Conservation (phyloP, 2,113 vertebrate species). For the Lagopus muta region DNA sequence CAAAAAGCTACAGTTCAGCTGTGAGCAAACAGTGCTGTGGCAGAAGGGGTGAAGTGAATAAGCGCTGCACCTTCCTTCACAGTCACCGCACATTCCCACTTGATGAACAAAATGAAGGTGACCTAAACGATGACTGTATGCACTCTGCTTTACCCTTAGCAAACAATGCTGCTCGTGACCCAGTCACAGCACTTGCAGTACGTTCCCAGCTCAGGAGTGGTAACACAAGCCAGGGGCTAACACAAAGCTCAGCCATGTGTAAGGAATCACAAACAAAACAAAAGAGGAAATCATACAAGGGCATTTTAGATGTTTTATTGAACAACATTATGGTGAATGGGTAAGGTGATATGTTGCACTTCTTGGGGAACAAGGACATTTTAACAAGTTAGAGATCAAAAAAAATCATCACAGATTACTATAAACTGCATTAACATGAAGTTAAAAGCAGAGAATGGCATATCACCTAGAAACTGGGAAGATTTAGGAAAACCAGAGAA, state of each 20-base stretch:
- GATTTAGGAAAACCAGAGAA: background rate
- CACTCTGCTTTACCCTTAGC: conserved; percentile 26
- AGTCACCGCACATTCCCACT: conserved; percentile 10
- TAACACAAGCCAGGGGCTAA: background rate
- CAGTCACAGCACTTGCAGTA: background rate
- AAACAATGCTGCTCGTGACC: conserved; percentile 44
- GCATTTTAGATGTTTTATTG: background rate
- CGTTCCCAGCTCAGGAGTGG: background rate
- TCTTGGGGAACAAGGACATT: background rate
- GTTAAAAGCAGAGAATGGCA: background rate
- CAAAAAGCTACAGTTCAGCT: background rate
- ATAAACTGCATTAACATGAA: background rate
- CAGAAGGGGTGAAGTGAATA: background rate
- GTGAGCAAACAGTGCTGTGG: background rate
- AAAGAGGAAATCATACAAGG: background rate
- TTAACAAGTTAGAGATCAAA: background rate
- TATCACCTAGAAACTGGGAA: background rate
- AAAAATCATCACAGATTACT: background rate
- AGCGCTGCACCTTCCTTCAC: background rate
- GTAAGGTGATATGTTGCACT: background rate
- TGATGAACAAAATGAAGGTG: background rate
- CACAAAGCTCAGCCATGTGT: background rate
- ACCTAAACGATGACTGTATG: conserved; percentile 3
- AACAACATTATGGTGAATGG: fast-evolving
- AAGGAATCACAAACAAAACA: background rate